Percentiles rank a stretch among this genome's conserved stretches.
These are phyloP conservation scores for Pyrocephalus nanus DNA, from an alignment of 2,797 vertebrate genomes.

Conservation along the genomic window DNA sequence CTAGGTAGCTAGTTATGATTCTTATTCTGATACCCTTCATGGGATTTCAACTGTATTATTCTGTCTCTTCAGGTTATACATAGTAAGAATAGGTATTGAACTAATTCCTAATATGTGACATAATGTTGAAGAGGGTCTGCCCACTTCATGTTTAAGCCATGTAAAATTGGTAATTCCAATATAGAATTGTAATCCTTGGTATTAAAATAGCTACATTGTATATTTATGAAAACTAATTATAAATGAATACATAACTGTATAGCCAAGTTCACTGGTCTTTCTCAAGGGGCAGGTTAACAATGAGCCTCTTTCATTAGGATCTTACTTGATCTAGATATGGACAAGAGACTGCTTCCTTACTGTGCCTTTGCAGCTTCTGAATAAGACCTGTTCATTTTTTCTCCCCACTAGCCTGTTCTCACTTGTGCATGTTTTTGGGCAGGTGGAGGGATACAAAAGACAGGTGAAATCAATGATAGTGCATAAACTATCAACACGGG, in stretches of 20 bases:
- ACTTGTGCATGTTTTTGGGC: neutral
- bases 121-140: neutral
- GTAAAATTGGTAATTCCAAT: neutral
- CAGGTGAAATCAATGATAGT: neutral
- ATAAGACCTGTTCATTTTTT: neutral
- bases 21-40: neutral
- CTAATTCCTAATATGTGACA: neutral
- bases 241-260: neutral
- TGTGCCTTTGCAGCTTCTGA: neutral
- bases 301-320: neutral
- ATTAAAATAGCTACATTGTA: neutral
- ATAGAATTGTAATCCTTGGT: neutral
- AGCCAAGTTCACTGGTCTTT: neutral
- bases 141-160: neutral
- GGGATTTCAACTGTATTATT: neutral
- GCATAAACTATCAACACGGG: neutral
- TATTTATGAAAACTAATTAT: conserved; percentile 18
- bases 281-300: neutral
- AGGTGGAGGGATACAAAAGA: neutral
- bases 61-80: neutral
- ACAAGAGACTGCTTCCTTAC: neutral
- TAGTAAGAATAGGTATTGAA: neutral
- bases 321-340: neutral
- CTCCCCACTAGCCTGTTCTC: neutral
- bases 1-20: neutral